Evolutionary conservation across 2,888 invertebrate genomes (phyloP).

Genomic region (Seira sanloemensis): DNA sequence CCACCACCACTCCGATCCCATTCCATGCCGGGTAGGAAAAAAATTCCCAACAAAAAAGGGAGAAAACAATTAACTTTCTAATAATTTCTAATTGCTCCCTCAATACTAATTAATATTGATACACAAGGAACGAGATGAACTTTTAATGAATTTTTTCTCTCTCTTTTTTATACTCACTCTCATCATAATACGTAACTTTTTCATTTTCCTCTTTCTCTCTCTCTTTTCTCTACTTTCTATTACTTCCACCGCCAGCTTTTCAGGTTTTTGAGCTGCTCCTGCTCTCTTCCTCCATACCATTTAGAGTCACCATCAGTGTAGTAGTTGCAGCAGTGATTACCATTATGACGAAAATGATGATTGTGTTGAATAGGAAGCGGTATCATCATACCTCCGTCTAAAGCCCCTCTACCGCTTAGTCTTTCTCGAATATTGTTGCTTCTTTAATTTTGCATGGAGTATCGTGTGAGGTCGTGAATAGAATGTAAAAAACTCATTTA

Average conservation of each 20-base stretch:
- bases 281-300: background rate
- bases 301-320: background rate
- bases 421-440: conserved; percentile 50
- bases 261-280: background rate
- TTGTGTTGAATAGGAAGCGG: conserved; percentile 8
- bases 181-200: conserved; percentile 22
- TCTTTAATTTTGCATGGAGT: conserved; percentile 66
- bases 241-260: background rate
- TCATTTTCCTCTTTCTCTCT: conserved; percentile 18
- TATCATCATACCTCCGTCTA: conserved; percentile 9
- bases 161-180: conserved; percentile 23
- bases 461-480: conserved; percentile 65
- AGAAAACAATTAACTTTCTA: conserved; percentile 66
- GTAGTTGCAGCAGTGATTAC: conserved; percentile 6
- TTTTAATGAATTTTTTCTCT: conserved; percentile 65
- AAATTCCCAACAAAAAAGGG: conserved; percentile 35
- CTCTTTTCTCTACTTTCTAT: background rate
- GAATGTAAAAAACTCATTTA: conserved; percentile 67
- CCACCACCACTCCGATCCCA: too few species aligned
- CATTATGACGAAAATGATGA: conserved; percentile 6
- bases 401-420: background rate
- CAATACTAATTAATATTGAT: conserved; percentile 68
- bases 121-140: conserved; percentile 62
- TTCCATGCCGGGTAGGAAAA: background rate
- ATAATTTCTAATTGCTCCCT: conserved; percentile 67